Percentiles rank a stretch among this genome's conserved stretches.
phyloP scores from a whole-genome alignment of 2,113 vertebrate genomes.

The Ahaetulla prasina region DNA sequence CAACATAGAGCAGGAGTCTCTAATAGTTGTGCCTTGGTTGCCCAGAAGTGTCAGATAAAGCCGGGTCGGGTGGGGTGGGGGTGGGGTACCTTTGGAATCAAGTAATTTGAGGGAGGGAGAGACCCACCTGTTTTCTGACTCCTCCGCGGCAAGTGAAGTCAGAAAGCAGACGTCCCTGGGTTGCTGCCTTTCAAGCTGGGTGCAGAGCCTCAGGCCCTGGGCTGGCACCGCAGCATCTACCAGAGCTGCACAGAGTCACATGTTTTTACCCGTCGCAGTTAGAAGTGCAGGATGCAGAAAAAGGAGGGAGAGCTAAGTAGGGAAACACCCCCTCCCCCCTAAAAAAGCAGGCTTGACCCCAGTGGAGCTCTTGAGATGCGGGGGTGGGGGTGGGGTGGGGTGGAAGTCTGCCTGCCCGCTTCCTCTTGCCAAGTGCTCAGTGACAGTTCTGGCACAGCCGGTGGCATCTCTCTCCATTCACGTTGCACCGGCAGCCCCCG shows the following conservation, averaged over 20 bases:
- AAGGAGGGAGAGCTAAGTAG: fast-evolving
- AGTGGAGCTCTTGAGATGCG: not conserved
- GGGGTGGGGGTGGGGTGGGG: no score
- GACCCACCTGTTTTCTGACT: not conserved
- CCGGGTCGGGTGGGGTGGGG: fast-evolving
- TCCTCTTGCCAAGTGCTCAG: slow-evolving; percentile 36
- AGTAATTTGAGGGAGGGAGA: not conserved
- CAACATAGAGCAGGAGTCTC: not conserved
- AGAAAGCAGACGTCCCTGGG: not conserved
- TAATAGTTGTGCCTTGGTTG: not conserved
- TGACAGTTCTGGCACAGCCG: slow-evolving; percentile 87
- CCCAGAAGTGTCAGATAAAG: not conserved
- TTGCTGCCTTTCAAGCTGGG: not conserved
- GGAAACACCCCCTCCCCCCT: not conserved
- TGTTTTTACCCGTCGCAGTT: no score
- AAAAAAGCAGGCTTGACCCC: no score
- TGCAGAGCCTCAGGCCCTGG: not conserved
- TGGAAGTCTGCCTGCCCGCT: no score
- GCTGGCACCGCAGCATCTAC: not conserved
- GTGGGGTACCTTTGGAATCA: not conserved
- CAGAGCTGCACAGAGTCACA: not conserved
- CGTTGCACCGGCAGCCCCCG: slow-evolving; percentile 78
- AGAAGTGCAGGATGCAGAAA: not conserved
- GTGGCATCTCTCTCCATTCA: slow-evolving; percentile 74
- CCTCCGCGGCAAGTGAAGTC: not conserved